Evolutionary conservation across 2,113 vertebrate genomes (phyloP), one percentile per base, ranked within the genome.

Genomic region (Syrrhaptes paradoxus): DNA sequence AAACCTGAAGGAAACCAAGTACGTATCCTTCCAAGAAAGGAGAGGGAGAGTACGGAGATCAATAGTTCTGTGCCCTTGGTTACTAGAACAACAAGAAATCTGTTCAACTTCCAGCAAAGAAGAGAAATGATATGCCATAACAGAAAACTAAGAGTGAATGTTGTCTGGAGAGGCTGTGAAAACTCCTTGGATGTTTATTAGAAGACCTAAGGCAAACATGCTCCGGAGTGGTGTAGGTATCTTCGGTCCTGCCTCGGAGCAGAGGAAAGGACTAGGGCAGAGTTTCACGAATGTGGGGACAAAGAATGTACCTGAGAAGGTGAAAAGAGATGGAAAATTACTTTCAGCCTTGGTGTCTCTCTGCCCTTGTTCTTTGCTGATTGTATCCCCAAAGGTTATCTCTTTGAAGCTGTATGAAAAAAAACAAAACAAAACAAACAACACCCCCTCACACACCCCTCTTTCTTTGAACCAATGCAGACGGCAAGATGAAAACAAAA

Each of bases 31-130:
- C 51, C 75, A 74, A 34, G 32, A 88, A 82, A 93, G 70, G 29
- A 55, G 48, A 68, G 12, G 63, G 54, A 19, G 12, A 46, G 29
- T 45, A 4, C 68, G 76, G 70, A 26, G 28, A 88, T 95, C 89
- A 87, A 89, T 95, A 97, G 59, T 81, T 95, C 89, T 72, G 43
- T 86, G 89, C 76, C 95, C 73, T 96, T 78, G 46, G 63, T 87
- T 80, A 92, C 72, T 74, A 63, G 85, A 93, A 87, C 74, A 95
- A 85, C n/a, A 71, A 4, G 2, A 74, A 90, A 87, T 38, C 32
- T 81, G 55, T 87, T 93, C 76, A 75, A 74, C 43, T 41, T 41
- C 9, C 36, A 36, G 38, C 38, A 38, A 38, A 38, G 86, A 90
- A 93, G 68, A 78, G 32, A 92, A 97, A 95, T 93, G 84, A 95